Percentiles rank a stretch among this genome's conserved stretches.
phyloP scores from a whole-genome alignment of 2,888 invertebrate genomes.

The Eupeodes luniger region DNA sequence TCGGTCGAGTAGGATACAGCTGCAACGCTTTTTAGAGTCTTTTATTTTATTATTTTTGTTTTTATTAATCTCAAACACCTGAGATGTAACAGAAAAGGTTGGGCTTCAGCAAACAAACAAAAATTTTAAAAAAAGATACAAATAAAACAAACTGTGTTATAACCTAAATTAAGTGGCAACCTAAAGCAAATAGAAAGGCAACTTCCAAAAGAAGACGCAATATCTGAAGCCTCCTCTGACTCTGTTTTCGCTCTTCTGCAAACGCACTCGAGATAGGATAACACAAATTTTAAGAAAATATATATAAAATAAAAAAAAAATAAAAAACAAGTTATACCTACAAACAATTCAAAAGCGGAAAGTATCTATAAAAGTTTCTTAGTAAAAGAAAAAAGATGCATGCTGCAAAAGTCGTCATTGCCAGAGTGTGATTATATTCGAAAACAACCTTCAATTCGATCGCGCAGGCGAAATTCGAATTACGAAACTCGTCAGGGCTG shows the following conservation, averaged over 20 bases:
- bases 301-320: not conserved
- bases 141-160: slow-evolving; percentile 45
- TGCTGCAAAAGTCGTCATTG: slow-evolving; percentile 64
- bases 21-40: slow-evolving; percentile 39
- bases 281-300: slow-evolving; percentile 57
- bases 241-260: not conserved
- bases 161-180: slow-evolving; percentile 72
- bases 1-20: slow-evolving; percentile 51
- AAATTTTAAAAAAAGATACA: not conserved
- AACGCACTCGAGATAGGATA: slow-evolving; percentile 56
- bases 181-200: slow-evolving; percentile 74
- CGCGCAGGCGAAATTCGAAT: slow-evolving; percentile 64
- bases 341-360: slow-evolving; percentile 71
- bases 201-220: slow-evolving; percentile 57
- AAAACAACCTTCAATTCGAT: slow-evolving; percentile 70
- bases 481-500: slow-evolving; percentile 74
- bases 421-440: slow-evolving; percentile 38
- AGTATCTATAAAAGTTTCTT: slow-evolving; percentile 71
- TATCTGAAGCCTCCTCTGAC: not conserved
- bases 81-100: slow-evolving; percentile 68
- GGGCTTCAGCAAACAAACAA: slow-evolving; percentile 34
- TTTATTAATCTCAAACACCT: slow-evolving; percentile 67
- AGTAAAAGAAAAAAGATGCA: slow-evolving; percentile 43
- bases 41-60: slow-evolving; percentile 20
- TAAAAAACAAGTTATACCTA: slow-evolving; percentile 48